Evolutionary conservation across 2,113 vertebrate genomes (phyloP).

Genomic region (Amphiprion percula): DNA sequence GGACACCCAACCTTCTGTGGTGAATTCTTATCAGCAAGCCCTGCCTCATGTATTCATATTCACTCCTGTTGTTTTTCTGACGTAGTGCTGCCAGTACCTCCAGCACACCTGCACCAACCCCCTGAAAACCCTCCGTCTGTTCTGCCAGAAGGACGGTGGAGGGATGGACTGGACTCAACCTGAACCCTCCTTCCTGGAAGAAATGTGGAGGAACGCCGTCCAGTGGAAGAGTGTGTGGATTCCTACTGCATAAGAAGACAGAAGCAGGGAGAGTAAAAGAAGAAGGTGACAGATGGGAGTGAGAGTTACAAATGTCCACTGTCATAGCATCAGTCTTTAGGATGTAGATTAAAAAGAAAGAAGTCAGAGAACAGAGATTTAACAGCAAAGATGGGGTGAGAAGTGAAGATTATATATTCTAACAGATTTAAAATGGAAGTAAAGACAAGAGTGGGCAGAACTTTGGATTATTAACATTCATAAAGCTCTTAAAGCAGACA

Average conservation of each 20-base stretch:
- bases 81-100: slow-evolving; percentile 90
- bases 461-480: too few species aligned
- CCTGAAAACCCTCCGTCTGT: slow-evolving; percentile 87
- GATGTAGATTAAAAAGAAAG: background rate
- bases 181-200: slow-evolving; percentile 72
- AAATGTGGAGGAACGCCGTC: slow-evolving; percentile 85
- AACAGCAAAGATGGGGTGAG: too few species aligned
- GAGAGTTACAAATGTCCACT: background rate
- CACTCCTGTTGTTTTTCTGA: background rate
- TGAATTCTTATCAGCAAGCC: too few species aligned
- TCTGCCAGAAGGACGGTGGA: slow-evolving; percentile 68
- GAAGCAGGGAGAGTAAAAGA: background rate
- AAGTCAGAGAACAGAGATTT: too few species aligned
- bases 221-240: slow-evolving; percentile 93
- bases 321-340: background rate
- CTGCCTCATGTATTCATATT: background rate
- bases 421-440: too few species aligned
- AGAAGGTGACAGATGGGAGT: background rate
- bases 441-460: too few species aligned
- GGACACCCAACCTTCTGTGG: background rate
- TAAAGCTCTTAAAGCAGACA: too few species aligned
- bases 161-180: slow-evolving; percentile 68
- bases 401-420: too few species aligned
- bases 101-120: slow-evolving; percentile 88
- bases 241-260: slow-evolving; percentile 84